These are phyloP conservation scores for Hiodon alosoides DNA, from an alignment of 2,113 vertebrate species.

Conservation along the genomic window DNA sequence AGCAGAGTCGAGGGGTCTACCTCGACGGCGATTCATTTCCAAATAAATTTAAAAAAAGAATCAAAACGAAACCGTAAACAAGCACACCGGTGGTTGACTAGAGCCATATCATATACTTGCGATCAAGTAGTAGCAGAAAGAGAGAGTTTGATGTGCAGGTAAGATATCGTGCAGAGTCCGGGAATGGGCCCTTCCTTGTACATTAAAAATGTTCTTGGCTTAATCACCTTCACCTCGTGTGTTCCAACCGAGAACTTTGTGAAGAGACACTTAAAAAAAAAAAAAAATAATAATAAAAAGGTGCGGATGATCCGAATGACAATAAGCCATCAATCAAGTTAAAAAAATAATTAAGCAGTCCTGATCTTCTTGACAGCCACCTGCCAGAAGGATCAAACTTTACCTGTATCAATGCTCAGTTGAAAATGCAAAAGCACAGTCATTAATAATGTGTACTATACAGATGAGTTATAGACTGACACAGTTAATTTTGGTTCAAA, in stretches of 20 bases:
- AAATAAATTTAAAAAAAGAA: slow-evolving; percentile 10
- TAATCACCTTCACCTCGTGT: not conserved
- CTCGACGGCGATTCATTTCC: slow-evolving; percentile 22
- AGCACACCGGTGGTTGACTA: not conserved
- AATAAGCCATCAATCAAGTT: slow-evolving; percentile 14
- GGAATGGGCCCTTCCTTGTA: too few species aligned
- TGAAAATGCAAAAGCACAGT: not conserved
- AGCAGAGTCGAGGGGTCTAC: slow-evolving; percentile 19
- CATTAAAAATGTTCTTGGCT: not conserved
- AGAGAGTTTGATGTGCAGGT: not conserved
- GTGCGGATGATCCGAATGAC: not conserved
- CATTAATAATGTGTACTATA: not conserved
- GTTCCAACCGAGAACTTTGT: not conserved
- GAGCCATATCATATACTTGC: too few species aligned
- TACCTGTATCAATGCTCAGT: not conserved
- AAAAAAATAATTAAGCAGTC: slow-evolving; percentile 30
- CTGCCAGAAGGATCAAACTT: slow-evolving; percentile 43
- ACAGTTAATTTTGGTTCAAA: not conserved
- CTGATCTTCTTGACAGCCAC: slow-evolving; percentile 38
- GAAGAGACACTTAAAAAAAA: not conserved
- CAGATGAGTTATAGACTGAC: not conserved
- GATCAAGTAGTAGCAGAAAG: not conserved
- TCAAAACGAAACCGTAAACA: not conserved
- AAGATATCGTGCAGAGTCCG: too few species aligned
- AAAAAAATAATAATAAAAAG: not conserved